Evolutionary conservation across 2,113 vertebrate genomes (phyloP).

Genomic region (Falco punctatus): DNA sequence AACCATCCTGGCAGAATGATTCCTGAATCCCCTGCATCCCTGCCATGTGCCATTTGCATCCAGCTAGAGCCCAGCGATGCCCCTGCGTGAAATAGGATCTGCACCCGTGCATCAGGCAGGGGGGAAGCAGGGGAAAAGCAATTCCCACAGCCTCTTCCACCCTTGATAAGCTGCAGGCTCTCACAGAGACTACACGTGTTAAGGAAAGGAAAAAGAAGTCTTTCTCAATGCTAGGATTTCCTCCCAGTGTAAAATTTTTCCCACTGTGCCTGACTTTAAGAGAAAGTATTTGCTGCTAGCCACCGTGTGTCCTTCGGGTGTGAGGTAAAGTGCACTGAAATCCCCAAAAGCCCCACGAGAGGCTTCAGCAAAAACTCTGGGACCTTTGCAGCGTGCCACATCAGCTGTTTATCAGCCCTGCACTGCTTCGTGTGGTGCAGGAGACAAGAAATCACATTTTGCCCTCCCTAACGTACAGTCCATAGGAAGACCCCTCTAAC

Average conservation of each 20-base stretch:
- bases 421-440: neutral
- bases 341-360: neutral
- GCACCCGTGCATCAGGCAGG: fast-evolving
- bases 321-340: neutral
- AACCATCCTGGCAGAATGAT: neutral
- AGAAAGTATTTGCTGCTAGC: neutral
- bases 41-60: fast-evolving
- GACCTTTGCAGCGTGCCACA: neutral
- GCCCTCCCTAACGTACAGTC: fast-evolving
- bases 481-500: neutral
- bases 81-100: fast-evolving
- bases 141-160: neutral
- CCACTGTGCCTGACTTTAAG: fast-evolving
- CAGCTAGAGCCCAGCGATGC: fast-evolving
- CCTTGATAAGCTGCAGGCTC: neutral
- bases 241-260: neutral
- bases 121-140: neutral
- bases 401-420: neutral
- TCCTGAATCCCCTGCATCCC: fast-evolving
- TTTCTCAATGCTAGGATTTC: slow-evolving; percentile 3
- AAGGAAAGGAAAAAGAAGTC: neutral
- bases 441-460: neutral
- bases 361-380: neutral
- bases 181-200: neutral
- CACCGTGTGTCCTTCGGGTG: neutral